Evolutionary conservation across 1,140 invertebrate genomes (phyloP).

Genomic region (Kradibia gibbosae): DNA sequence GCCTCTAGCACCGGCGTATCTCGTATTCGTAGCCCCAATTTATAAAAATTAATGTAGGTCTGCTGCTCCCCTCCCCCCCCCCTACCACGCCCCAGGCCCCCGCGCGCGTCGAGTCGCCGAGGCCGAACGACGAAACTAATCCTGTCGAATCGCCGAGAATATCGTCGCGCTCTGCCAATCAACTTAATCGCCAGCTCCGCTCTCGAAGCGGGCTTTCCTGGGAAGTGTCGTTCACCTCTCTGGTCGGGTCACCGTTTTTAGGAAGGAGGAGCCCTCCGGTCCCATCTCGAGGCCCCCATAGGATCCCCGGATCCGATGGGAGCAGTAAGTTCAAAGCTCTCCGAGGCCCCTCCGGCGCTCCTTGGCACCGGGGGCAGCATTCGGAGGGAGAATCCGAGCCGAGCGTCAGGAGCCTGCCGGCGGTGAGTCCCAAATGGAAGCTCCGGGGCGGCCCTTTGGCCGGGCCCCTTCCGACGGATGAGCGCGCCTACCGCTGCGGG

Average conservation of each 20-base stretch:
- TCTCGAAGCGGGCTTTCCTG: neutral
- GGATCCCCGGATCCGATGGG: no score
- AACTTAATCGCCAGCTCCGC: neutral
- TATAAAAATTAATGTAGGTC: no score
- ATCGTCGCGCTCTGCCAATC: slow-evolving; percentile 30
- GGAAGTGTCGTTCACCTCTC: slow-evolving; percentile 23
- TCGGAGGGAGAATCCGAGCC: no score
- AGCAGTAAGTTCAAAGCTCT: neutral
- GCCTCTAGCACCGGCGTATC: no score
- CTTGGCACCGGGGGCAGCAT: neutral
- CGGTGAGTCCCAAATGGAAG: no score
- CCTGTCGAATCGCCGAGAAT: slow-evolving; percentile 47
- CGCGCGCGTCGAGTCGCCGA: neutral
- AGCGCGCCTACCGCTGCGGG: no score
- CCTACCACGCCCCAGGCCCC: neutral
- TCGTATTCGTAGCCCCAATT: no score
- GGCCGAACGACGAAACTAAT: slow-evolving; percentile 52
- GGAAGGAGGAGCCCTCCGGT: no score
- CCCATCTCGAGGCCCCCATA: no score
- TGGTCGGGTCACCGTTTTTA: neutral
- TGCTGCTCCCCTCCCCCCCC: neutral
- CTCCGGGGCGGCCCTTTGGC: no score
- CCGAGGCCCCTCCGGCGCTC: neutral
- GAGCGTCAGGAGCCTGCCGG: no score
- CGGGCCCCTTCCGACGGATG: no score